Percentiles rank a stretch among this genome's conserved stretches.
Evolutionary conservation across 2,888 invertebrate species (phyloP).

Genomic region (Sphaerophoria rueppellii): DNA sequence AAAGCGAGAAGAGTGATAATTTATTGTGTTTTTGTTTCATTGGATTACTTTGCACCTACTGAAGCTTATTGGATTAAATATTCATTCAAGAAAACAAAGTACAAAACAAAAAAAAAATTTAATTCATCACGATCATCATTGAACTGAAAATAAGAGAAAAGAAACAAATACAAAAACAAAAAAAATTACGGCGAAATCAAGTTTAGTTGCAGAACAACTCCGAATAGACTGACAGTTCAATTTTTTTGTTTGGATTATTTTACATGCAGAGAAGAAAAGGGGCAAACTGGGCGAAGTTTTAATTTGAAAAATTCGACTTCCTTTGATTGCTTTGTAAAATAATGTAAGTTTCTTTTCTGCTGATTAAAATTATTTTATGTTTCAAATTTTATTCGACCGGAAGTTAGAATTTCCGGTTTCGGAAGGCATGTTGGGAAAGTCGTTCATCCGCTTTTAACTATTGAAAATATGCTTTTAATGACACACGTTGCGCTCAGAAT

Average conservation of each 20-base stretch:
- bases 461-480: too few relatives aligned
- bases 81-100: conserved; percentile 50
- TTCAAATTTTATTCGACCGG: too few relatives aligned
- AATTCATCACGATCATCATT: conserved; percentile 56
- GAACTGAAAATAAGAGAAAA: not conserved
- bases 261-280: conserved; percentile 32
- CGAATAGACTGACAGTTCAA: conserved; percentile 5
- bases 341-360: conserved; percentile 78
- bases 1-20: conserved; percentile 9
- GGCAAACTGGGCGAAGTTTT: conserved; percentile 59
- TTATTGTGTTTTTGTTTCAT: conserved; percentile 34
- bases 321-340: conserved; percentile 81
- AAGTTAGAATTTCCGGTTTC: too few relatives aligned
- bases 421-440: too few relatives aligned
- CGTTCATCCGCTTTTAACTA: too few relatives aligned
- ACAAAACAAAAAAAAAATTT: conserved; percentile 26
- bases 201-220: conserved; percentile 12
- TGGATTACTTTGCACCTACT: conserved; percentile 69
- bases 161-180: too few relatives aligned
- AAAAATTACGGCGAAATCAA: conserved; percentile 11
- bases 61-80: conserved; percentile 70
- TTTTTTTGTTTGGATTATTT: conserved; percentile 59
- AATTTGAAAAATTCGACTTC: conserved; percentile 26
- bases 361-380: not conserved
- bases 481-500: too few relatives aligned